These are phyloP conservation scores for Pygoscelis adeliae DNA, from an alignment of 2,113 vertebrate genomes.

Conservation along the genomic window DNA sequence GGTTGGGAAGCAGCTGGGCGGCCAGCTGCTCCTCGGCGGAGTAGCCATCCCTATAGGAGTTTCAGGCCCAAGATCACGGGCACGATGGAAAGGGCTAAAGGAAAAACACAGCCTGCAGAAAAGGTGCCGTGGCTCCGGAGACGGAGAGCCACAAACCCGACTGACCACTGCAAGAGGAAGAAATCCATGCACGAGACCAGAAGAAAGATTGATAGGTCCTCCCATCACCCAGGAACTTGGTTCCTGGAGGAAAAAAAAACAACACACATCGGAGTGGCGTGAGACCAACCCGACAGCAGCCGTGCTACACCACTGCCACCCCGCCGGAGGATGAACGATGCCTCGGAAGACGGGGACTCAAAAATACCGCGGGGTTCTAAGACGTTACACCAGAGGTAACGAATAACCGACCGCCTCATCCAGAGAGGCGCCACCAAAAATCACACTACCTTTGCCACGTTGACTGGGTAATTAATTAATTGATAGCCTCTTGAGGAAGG, in stretches of 20 bases:
- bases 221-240: background rate
- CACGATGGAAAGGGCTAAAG: background rate
- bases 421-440: background rate
- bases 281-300: background rate
- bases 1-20: background rate
- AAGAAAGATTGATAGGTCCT: background rate
- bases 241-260: background rate
- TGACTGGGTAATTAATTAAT: background rate
- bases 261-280: rapidly evolving
- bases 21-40: background rate
- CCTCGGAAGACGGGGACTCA: rapidly evolving
- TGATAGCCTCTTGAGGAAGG: conserved; percentile 3
- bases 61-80: background rate
- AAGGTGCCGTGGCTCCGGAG: rapidly evolving
- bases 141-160: rapidly evolving
- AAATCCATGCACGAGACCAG: rapidly evolving
- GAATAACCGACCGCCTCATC: background rate
- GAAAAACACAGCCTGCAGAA: background rate
- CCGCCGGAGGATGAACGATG: rapidly evolving
- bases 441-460: background rate
- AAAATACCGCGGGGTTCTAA: rapidly evolving
- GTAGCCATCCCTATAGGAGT: background rate
- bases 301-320: rapidly evolving
- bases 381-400: background rate
- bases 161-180: background rate